Percentiles rank a stretch among this genome's conserved stretches.
These are phyloP conservation scores for Frankliniella intonsa DNA, from an alignment of 2,888 invertebrate species.

Conservation along the genomic window DNA sequence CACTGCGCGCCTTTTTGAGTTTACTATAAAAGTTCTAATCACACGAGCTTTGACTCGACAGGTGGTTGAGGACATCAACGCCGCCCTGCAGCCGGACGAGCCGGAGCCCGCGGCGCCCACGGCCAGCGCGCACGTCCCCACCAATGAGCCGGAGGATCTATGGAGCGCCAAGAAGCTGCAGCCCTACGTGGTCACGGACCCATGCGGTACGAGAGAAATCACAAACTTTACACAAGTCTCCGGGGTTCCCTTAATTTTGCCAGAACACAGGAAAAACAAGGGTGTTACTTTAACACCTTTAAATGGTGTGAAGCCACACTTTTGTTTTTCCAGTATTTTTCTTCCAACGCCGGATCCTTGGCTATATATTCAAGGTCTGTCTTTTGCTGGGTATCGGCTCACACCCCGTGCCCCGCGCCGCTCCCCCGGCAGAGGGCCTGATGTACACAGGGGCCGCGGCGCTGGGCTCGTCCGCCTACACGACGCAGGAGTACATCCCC, in stretches of 20 bases:
- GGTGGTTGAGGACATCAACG: constrained; percentile 50
- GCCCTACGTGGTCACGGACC: constrained; percentile 40
- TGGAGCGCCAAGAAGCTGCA: constrained; percentile 67
- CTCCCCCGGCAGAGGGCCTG: not conserved
- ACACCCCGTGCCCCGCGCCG: not conserved
- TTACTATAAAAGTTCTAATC: too few relatives aligned
- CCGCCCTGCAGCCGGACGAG: constrained; percentile 39
- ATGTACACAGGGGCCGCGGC: constrained; percentile 40
- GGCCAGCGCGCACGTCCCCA: constrained; percentile 29
- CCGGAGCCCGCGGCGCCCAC: constrained; percentile 35
- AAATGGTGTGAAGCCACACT: too few relatives aligned
- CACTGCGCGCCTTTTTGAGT: too few relatives aligned
- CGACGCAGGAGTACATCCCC: constrained; percentile 35
- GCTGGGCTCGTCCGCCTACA: constrained; percentile 43
- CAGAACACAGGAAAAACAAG: too few relatives aligned
- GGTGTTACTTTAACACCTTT: too few relatives aligned
- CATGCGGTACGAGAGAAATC: constrained; percentile 36
- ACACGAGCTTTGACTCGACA: constrained; percentile 39
- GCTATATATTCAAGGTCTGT: too few relatives aligned
- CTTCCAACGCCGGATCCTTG: too few relatives aligned
- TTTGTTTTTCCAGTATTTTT: too few relatives aligned
- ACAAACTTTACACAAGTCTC: not conserved
- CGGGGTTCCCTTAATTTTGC: too few relatives aligned
- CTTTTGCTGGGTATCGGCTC: not conserved
- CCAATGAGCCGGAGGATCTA: constrained; percentile 55